Base-by-base conservation (phyloP, 2,888 invertebrate genomes). In the Aphidoletes aphidimyza region DNA sequence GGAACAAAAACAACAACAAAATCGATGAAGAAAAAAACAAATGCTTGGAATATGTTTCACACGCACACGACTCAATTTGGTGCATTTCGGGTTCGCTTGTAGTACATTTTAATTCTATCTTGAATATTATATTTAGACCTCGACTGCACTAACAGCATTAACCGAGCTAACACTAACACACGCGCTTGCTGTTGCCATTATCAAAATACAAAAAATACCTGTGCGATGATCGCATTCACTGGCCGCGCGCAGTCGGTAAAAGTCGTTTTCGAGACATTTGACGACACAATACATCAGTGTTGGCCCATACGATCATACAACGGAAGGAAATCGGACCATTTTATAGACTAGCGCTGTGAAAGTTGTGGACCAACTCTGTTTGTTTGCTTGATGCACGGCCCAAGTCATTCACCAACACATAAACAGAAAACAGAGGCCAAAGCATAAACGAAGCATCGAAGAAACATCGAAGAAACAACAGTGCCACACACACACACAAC, bases 41-140 rank as follows among this genome's bases (percentile, higher is more conserved):
- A n/a, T n/a, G 37, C n/a, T 81, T n/a, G 37, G 81, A 37, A 81
- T 81, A 81, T 69, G 34, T 69, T 69, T 69, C 69, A 69, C 69
- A 81, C 37, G 37, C 81, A 81, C 36, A 81, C 81, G 81, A 81
- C 37, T 81, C 81, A 22, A 81, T 69, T 69, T 69, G n/a, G 8
- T 69, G 69, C 69, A 81, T 37, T 81, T 81, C 81, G 22, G n/a
- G 37, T n/a, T 8, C 37, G 39, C 19, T 81, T 37, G 37, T 81
- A 37, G n/a, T 37, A 37, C 37, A 37, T 36, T 81, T 81, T 81
- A 37, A 81, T 81, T 81, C 39, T 1, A n/a, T 36, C 81, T 36
- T 22, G 34, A n/a, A n/a, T n/a, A n/a, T n/a, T n/a, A n/a, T n/a
- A n/a, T 5, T 19, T 14, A 1, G n/a, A 37, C 81, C 2, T 3